Base-by-base conservation (phyloP, 2,113 vertebrate genomes). In the Triplophysa tibetana region DNA sequence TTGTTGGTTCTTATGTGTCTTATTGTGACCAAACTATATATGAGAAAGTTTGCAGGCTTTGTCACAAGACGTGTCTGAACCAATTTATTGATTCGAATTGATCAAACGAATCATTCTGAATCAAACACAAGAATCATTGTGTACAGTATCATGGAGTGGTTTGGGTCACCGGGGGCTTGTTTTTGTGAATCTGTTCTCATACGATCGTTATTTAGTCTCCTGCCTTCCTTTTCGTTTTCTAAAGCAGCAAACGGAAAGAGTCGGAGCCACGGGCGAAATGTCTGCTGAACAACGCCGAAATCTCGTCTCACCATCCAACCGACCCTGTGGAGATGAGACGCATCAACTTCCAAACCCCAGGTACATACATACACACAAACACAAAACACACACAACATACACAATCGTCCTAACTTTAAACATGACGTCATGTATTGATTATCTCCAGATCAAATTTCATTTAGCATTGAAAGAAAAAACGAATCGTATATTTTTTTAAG, bases 271-370 rank as follows among this genome's bases (percentile, higher is more conserved):
- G 97, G 56, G 96, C 96, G 1, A 98, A 98, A 81, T 99, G 97
- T 82, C 90, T 98, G 4, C 92, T 98, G 67, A 99, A 99, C 92
- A 99, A 98, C 0, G 95, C 96, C 0, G 97, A 99, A 68, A 96
- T 98, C 12, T 86, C 95, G 0, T 95, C 96, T 0, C 96, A 98
- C 87, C 97, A 98, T 88, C 97, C 97, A 0, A 98, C 97, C 77
- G 98, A 99, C 88, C 98, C 98, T 0, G 98, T 99, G 88, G 97
- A 99, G 86, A 97, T 99, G 96, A 94, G 98, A 3, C 92, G 97
- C 80, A 97, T 99, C 86, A 98, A 99, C 90, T 98, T 98, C 94
- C 97, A 99, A 91, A 99, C 98, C 0, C 95, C 95, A 94, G 98
- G 98, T 99, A 93, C 38, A 70, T 43, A 41, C 52, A 75, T 11